A percentile compares a stretch with the other conserved stretches of the same genome.
Conservation (phyloP, 1,140 invertebrate genomes). For the Lethrus apterus region DNA sequence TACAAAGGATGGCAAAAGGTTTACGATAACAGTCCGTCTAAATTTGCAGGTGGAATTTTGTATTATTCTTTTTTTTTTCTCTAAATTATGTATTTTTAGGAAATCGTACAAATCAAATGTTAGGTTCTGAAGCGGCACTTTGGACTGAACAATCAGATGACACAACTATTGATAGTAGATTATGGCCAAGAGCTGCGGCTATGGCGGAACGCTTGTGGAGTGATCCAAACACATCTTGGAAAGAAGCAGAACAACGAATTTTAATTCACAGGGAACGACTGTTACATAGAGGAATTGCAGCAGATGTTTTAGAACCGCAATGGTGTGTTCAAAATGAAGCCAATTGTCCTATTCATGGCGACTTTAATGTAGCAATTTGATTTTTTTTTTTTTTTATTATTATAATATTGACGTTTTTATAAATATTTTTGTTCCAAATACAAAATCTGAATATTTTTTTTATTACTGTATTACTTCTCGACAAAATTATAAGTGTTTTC, state of each 20-base stretch:
- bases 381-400: background rate
- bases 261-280: constrained; percentile 62
- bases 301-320: constrained; percentile 67
- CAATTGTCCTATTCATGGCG: constrained; percentile 46
- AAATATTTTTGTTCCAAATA: background rate
- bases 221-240: constrained; percentile 54
- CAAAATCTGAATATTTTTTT: too few species aligned
- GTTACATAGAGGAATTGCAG: constrained; percentile 55
- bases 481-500: too few species aligned
- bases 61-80: too few species aligned
- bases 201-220: constrained; percentile 75
- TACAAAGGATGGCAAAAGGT: constrained; percentile 84
- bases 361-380: constrained; percentile 21
- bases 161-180: constrained; percentile 53
- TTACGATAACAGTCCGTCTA: constrained; percentile 64
- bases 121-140: constrained; percentile 69
- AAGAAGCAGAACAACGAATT: constrained; percentile 59
- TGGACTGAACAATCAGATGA: constrained; percentile 76
- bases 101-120: constrained; percentile 25
- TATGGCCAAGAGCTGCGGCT: constrained; percentile 74
- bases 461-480: too few species aligned
- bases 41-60: constrained; percentile 46
- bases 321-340: constrained; percentile 78
- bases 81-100: constrained; percentile 6
- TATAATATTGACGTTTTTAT: background rate